Conservation (phyloP, 2,888 invertebrate species). For the Athalia cordata region DNA sequence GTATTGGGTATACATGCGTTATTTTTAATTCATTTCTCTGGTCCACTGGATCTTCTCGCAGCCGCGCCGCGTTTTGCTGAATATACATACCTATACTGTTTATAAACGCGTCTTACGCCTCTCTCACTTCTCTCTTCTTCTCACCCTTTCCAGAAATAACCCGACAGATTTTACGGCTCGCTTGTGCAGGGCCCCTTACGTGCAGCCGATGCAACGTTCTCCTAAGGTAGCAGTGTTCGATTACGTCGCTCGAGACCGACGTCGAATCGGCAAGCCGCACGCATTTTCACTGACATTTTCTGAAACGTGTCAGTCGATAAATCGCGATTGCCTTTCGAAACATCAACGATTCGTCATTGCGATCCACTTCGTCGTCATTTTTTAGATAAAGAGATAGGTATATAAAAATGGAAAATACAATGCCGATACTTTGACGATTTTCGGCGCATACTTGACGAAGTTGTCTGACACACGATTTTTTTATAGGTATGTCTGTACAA, state of each 20-base stretch:
- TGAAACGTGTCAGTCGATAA: neutral
- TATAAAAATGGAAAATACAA: too few relatives aligned
- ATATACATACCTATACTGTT: conserved; percentile 39
- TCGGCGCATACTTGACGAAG: too few relatives aligned
- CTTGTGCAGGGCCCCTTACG: neutral
- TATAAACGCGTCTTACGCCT: conserved; percentile 44
- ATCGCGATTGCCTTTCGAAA: too few relatives aligned
- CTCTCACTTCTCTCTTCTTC: conserved; percentile 32
- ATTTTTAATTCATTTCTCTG: conserved; percentile 36
- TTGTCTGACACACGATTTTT: too few relatives aligned
- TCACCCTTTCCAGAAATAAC: conserved; percentile 35
- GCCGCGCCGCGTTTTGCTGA: conserved; percentile 2
- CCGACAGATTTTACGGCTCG: conserved; percentile 38
- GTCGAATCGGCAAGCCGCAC: neutral
- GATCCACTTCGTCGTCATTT: too few relatives aligned
- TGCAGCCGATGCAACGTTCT: conserved; percentile 32
- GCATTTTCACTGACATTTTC: neutral
- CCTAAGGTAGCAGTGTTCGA: too few relatives aligned
- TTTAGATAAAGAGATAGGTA: too few relatives aligned
- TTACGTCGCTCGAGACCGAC: too few relatives aligned
- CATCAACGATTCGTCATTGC: too few relatives aligned
- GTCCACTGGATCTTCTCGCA: conserved; percentile 43
- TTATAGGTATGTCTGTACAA: too few relatives aligned
- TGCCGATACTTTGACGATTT: too few relatives aligned
- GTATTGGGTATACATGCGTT: conserved; percentile 36